Percentiles rank a stretch among this genome's conserved stretches.
phyloP scores from a whole-genome alignment of 1,140 invertebrate species.

The Drosophila sulfurigaster region DNA sequence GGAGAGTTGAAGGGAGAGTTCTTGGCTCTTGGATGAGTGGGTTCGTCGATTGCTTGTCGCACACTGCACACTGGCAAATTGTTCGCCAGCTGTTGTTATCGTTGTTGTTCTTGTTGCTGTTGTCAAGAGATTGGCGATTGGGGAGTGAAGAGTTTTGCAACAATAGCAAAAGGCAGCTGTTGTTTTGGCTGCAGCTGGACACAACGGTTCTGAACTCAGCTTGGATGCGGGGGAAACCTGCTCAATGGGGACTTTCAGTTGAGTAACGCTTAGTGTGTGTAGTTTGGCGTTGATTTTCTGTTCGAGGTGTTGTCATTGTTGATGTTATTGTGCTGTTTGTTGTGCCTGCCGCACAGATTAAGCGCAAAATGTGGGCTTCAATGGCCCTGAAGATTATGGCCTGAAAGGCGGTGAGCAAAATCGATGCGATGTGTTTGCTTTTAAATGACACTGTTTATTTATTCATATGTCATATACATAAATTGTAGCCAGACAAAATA shows the following conservation, averaged over 20 bases:
- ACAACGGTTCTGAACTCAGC: neutral
- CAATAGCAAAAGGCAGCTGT: slow-evolving; percentile 64
- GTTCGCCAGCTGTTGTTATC: slow-evolving; percentile 41
- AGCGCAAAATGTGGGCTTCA: slow-evolving; percentile 33
- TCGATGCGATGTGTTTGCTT: slow-evolving; percentile 15
- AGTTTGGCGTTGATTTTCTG: slow-evolving; percentile 37
- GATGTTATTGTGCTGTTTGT: slow-evolving; percentile 46
- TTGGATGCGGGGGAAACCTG: neutral
- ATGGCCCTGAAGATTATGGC: slow-evolving; percentile 37
- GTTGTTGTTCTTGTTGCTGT: slow-evolving; percentile 27
- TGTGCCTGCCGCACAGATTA: slow-evolving; percentile 40
- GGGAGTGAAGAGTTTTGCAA: slow-evolving; percentile 35
- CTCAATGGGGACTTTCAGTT: slow-evolving; percentile 33
- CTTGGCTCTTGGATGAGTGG: slow-evolving; percentile 11
- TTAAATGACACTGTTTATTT: neutral
- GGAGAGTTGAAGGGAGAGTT: slow-evolving; percentile 1
- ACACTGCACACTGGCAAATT: slow-evolving; percentile 71
- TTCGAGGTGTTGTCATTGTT: slow-evolving; percentile 56
- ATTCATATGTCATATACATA: neutral
- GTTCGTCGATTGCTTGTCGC: slow-evolving; percentile 51
- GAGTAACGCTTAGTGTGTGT: slow-evolving; percentile 30
- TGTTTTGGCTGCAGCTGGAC: slow-evolving; percentile 47
- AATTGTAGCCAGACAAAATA: no score
- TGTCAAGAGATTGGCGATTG: slow-evolving; percentile 14
- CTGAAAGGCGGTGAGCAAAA: slow-evolving; percentile 9